Conservation (phyloP, 2,113 vertebrate genomes). For the Chaenocephalus aceratus region DNA sequence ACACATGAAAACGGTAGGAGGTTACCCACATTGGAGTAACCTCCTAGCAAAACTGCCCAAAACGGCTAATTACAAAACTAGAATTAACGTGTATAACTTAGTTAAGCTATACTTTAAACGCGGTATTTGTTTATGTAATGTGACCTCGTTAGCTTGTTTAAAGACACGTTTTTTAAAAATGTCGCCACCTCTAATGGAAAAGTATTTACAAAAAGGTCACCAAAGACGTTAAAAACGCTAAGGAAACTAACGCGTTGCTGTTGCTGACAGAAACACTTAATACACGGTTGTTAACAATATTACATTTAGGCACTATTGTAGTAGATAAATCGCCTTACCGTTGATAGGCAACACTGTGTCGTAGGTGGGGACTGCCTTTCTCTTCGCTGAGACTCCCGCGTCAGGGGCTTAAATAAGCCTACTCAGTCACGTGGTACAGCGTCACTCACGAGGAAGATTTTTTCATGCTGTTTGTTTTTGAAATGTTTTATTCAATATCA, state of each 20-base stretch:
- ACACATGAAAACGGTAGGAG: not conserved
- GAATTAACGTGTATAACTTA: accelerated
- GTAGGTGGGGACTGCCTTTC: not conserved
- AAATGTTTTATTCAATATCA: too few species aligned
- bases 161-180: not conserved
- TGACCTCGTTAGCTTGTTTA: too few species aligned
- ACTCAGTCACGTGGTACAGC: conserved; percentile 39
- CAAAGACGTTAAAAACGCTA: not conserved
- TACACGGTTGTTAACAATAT: accelerated
- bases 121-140: accelerated
- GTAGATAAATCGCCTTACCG: not conserved
- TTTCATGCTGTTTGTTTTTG: too few species aligned
- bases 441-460: too few species aligned
- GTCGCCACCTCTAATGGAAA: not conserved
- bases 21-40: not conserved
- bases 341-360: accelerated
- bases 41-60: too few species aligned
- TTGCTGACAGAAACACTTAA: too few species aligned
- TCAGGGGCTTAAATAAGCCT: conserved; percentile 80
- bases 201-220: not conserved
- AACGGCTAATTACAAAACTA: not conserved
- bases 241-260: too few species aligned
- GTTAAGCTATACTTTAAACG: not conserved
- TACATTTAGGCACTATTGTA: not conserved
- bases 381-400: conserved; percentile 51